These are phyloP conservation scores for Gymnoscelis rufifasciata DNA, from an alignment of 2,888 invertebrate genomes.

Conservation along the genomic window DNA sequence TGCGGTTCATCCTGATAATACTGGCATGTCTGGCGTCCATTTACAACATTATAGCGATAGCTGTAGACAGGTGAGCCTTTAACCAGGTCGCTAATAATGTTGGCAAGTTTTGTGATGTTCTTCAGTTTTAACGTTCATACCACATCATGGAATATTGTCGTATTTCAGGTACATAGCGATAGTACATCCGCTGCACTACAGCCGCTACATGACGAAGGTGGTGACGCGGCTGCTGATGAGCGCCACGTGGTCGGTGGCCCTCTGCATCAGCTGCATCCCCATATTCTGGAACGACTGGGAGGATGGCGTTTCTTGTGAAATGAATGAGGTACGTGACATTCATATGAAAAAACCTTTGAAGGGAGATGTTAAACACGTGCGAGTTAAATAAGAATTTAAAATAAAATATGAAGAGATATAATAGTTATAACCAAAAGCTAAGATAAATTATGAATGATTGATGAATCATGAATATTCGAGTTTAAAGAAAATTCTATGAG, in stretches of 20 bases:
- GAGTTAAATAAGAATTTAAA: too few relatives aligned
- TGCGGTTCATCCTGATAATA: slow-evolving; percentile 85
- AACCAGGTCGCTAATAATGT: slow-evolving; percentile 6
- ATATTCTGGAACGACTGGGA: slow-evolving; percentile 89
- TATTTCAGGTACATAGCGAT: slow-evolving; percentile 84
- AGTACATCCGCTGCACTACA: slow-evolving; percentile 87
- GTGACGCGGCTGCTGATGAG: slow-evolving; percentile 81
- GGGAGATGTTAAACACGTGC: too few relatives aligned
- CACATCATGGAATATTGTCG: slow-evolving; percentile 22
- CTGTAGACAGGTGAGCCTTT: slow-evolving; percentile 81
- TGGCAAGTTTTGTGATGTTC: slow-evolving; percentile 3
- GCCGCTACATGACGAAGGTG: slow-evolving; percentile 85
- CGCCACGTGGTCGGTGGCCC: slow-evolving; percentile 83
- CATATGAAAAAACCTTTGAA: too few relatives aligned
- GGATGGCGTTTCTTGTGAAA: slow-evolving; percentile 80
- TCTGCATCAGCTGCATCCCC: slow-evolving; percentile 83
- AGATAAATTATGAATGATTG: too few relatives aligned
- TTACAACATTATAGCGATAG: slow-evolving; percentile 87
- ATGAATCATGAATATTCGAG: too few relatives aligned
- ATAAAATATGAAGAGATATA: too few relatives aligned
- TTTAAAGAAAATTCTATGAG: too few relatives aligned
- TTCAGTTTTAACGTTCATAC: slow-evolving; percentile 28
- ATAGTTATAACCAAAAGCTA: too few relatives aligned
- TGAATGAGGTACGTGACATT: slow-evolving; percentile 82
- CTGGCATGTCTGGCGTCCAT: slow-evolving; percentile 89